Evolutionary conservation across 2,113 vertebrate genomes (phyloP).

Genomic region (Misgurnus mizolepis): DNA sequence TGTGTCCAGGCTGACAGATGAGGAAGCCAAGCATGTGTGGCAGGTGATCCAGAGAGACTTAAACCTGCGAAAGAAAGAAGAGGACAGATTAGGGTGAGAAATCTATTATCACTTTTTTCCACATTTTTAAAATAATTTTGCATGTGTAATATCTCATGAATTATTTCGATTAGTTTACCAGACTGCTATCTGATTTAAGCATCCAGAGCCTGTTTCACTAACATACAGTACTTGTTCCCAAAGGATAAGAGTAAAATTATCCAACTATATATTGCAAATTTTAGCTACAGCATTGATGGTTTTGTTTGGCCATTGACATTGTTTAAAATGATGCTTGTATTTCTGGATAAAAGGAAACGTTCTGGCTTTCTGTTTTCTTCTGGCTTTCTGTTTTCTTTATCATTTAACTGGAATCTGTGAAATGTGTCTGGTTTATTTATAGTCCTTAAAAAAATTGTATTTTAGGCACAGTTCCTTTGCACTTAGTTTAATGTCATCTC

Average conservation of each 20-base stretch:
- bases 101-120: not conserved
- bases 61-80: slow-evolving; percentile 86
- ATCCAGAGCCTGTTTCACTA: no score
- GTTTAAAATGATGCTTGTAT: not conserved
- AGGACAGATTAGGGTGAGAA: slow-evolving; percentile 86
- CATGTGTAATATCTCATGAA: no score
- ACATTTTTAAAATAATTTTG: not conserved
- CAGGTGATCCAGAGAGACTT: slow-evolving; percentile 91
- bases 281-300: not conserved
- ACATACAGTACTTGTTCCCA: no score
- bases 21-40: slow-evolving; percentile 90
- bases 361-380: not conserved
- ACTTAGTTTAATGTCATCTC: not conserved
- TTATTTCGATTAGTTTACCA: no score
- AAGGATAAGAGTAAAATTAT: no score
- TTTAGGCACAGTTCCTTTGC: not conserved
- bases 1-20: slow-evolving; percentile 89
- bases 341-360: not conserved
- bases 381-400: not conserved
- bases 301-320: not conserved
- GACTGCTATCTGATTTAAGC: no score
- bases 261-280: no score
- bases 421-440: slow-evolving; percentile 13
- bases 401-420: not conserved
- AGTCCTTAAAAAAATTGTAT: not conserved